phyloP scores from a whole-genome alignment of 2,888 invertebrate genomes.

The Phyto melanocephala region DNA sequence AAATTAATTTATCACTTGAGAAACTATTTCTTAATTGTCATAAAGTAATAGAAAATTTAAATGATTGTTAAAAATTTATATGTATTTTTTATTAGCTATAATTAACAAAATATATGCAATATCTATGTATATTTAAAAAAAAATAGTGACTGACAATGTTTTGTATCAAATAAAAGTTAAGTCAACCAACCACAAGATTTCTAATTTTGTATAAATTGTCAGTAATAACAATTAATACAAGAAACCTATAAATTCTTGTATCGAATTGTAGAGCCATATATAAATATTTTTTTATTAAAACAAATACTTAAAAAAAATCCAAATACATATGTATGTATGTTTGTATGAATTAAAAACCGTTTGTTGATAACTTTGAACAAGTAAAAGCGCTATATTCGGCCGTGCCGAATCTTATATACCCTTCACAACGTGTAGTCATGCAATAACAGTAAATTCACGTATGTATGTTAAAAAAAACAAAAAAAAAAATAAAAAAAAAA shows the following conservation, averaged over 20 bases:
- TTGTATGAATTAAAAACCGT: too few species aligned
- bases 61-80: background rate
- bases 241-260: background rate
- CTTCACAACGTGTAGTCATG: too few species aligned
- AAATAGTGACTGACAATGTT: background rate
- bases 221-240: conserved; percentile 12
- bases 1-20: background rate
- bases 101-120: too few species aligned
- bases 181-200: conserved; percentile 2
- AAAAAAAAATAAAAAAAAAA: too few species aligned
- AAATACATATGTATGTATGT: too few species aligned
- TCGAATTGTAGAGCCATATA: background rate
- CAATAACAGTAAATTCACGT: too few species aligned
- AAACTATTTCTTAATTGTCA: background rate
- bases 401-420: too few species aligned
- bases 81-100: background rate
- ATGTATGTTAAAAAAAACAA: too few species aligned
- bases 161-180: background rate
- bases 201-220: conserved; percentile 5
- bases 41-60: background rate
- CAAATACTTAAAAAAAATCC: background rate
- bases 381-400: too few species aligned
- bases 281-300: background rate
- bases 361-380: too few species aligned
- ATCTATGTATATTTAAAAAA: too few species aligned